Evolutionary conservation across 2,797 vertebrate genomes (phyloP), one percentile per base, ranked within the genome.

Genomic region (Falco peregrinus): DNA sequence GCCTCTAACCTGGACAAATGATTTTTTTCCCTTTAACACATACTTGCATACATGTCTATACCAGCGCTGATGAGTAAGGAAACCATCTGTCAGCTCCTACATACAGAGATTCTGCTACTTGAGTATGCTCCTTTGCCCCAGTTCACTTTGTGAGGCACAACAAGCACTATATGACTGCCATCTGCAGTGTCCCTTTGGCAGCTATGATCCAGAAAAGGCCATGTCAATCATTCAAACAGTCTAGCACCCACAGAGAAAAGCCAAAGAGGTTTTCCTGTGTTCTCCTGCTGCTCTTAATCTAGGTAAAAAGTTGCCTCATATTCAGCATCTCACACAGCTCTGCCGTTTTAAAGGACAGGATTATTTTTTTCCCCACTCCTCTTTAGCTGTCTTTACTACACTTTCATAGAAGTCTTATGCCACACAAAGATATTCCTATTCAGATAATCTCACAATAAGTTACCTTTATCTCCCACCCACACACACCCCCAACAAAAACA

Each of bases 81-180:
- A 76, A 24, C 14, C 2, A 3, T 21, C 28, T 28, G 11, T 4
- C n/a, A 67, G 33, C 2, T 84, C 5, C 20, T 0, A 0, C 20
- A 70, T 3, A 17, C 33, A 64, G 16, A 17, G 24, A 7, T 25
- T 71, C 37, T 63, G 60, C 11, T 31, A 35, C n/a, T 53, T 51
- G 20, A 73, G 25, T 5, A 73, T 68, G 16, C 11, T 45, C 18
- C 21, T 61, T 29, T 39, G 31, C 8, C 19, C 31, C 59, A 53
- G 6, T 20, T 85, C 47, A 48, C n/a, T 37, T 16, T 7, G 18
- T 0, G 6, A 51, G 7, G 11, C 68, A 11, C 22, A 39, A 67
- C 0, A 0, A 63, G 17, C 16, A 74, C 9, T 8, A 6, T 28
- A 26, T 24, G 39, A 21, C 6, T 48, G 12, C 29, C 51, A 50